A percentile compares a stretch with the other conserved stretches of the same genome.
These are phyloP conservation scores for Caenorhabditis sp. DNA, from an alignment of 2,888 invertebrate genomes.

Conservation along the genomic window DNA sequence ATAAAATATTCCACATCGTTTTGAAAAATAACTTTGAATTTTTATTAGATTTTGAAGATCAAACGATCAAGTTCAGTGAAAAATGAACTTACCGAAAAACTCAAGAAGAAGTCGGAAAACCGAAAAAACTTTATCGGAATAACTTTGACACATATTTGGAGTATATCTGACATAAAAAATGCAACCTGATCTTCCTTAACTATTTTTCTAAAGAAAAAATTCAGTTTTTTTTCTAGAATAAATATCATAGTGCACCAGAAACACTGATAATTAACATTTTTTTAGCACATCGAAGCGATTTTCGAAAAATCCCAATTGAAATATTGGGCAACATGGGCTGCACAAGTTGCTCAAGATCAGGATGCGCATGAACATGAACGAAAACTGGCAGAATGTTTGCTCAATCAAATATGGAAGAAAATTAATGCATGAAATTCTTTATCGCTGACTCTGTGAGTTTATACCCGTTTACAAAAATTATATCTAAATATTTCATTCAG, in stretches of 20 bases:
- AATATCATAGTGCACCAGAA: no score
- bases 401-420: background rate
- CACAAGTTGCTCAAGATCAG: background rate
- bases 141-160: no score
- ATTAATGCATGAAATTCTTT: background rate
- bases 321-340: slow-evolving; percentile 3
- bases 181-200: no score
- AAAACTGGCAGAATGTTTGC: slow-evolving; percentile 2
- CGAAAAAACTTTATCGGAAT: no score
- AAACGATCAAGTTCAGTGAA: no score
- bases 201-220: background rate
- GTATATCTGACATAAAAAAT: no score
- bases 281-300: background rate
- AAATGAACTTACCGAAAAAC: no score
- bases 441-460: background rate
- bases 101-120: no score
- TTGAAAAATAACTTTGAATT: no score
- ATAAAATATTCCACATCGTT: no score
- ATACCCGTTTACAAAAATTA: background rate
- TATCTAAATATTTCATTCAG: background rate
- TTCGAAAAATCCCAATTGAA: background rate
- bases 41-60: no score
- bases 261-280: no score
- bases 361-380: background rate
- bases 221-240: background rate